Base-by-base conservation (phyloP, 2,797 vertebrate species). In the Basileuterus tristriatus region DNA sequence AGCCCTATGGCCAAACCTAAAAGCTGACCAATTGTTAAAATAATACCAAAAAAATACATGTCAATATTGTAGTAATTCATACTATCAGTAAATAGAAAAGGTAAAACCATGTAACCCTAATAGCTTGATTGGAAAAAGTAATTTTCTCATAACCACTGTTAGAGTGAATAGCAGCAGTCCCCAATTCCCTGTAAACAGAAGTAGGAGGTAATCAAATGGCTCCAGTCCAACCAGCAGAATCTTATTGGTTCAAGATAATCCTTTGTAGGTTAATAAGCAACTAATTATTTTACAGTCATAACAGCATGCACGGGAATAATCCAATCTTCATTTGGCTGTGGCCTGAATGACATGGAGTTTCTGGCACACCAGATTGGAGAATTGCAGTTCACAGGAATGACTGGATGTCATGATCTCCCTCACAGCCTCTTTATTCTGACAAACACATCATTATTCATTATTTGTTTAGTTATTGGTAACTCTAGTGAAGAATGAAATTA, bases 241-340 rank as follows among this genome's bases (percentile, higher is more conserved):
- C 34, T 62, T 93, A 63, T 0, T 82, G 32, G 49, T 84, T 92
- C 58, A 49, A 79, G 55, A 62, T 64, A 92, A 68, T 69, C 37
- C 71, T 93, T 87, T 82, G 41, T 64, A 68, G 36, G 47, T 87
- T 89, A 91, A 89, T 92, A 84, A 94, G 55, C 58, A 83, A 68
- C 74, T 83, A 85, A 90, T 96, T 91, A 78, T 88, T 94, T 94
- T 82, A 34, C 43, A n/a, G 36, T 87, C 55, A 24, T 63, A 69
- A 84, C 67, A 92, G 50, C 58, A 41, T 69, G 39, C 34, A 59
- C 0, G 1, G 59, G 56, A 90, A 82, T 90, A 55, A 20, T 82
- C 36, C 50, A 47, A 0, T 69, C 47, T 89, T 82, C 74, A n/a
- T 71, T 76, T 76, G 27, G 5, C 63, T 84, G 39, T 36, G 63